phyloP scores from a whole-genome alignment of 2,797 vertebrate genomes.

The Cheirogaleus major region DNA sequence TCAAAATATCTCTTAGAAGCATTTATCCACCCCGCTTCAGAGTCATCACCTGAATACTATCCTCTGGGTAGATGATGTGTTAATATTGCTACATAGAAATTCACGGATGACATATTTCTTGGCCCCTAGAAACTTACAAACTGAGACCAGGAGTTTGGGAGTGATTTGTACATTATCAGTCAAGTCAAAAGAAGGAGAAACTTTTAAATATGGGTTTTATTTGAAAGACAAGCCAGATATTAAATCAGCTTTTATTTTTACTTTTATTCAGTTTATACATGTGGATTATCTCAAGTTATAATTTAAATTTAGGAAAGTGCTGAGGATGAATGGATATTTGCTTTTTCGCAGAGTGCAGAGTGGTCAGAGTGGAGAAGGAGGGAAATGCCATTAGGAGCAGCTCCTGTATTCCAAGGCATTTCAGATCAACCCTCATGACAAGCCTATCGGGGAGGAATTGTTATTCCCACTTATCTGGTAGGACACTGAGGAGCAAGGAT shows the following conservation, averaged over 20 bases:
- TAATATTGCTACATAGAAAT: background rate
- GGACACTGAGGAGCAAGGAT: background rate
- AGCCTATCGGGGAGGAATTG: background rate
- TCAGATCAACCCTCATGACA: background rate
- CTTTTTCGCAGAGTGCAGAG: background rate
- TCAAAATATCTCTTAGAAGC: background rate
- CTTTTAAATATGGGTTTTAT: background rate
- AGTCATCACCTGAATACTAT: background rate
- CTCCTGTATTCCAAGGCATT: background rate
- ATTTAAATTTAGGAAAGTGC: constrained; percentile 2
- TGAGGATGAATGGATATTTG: background rate
- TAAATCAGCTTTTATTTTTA: background rate
- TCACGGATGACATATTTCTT: background rate
- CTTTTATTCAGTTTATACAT: background rate
- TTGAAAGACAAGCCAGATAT: constrained; percentile 31
- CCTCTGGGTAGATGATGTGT: background rate
- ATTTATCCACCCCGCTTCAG: background rate
- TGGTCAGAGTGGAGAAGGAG: background rate
- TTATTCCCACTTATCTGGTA: background rate
- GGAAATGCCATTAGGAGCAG: background rate
- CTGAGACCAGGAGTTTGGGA: background rate
- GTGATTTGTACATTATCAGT: background rate
- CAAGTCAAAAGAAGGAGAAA: constrained; percentile 35
- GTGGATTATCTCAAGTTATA: background rate
- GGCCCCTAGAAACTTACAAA: background rate